Conservation (phyloP, 2,888 invertebrate species). For the Mesorhabditis belari region DNA sequence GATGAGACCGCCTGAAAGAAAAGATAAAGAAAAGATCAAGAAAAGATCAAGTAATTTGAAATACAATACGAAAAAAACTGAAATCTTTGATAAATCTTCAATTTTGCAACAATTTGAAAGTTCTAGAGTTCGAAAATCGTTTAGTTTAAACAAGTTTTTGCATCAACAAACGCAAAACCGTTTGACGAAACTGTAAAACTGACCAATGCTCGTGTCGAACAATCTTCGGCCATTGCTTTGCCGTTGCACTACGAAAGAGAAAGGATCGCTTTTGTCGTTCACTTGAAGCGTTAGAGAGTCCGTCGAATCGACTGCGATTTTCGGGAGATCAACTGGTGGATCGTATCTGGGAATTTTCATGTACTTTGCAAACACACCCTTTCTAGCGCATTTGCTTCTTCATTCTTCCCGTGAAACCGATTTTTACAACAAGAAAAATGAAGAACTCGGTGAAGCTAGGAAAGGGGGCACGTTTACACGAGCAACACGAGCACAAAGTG, state of each 20-base stretch:
- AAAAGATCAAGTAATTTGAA: not conserved
- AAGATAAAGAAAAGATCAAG: not conserved
- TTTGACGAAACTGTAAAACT: no score
- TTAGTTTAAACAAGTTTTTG: not conserved
- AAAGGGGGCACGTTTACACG: no score
- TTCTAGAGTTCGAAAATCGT: not conserved
- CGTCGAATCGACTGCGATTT: constrained; percentile 7
- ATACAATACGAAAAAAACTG: no score
- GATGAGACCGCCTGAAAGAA: constrained; percentile 36
- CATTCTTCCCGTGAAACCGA: not conserved
- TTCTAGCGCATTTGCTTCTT: not conserved
- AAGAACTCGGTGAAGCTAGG: no score
- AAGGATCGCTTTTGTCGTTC: constrained; percentile 13
- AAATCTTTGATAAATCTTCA: no score
- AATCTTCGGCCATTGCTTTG: constrained; percentile 21
- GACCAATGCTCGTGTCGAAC: constrained; percentile 46
- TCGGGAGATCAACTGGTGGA: constrained; percentile 33
- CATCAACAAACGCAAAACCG: constrained; percentile 4
- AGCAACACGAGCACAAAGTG: no score
- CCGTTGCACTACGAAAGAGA: constrained; percentile 35
- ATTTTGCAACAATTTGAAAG: not conserved
- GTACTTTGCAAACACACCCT: not conserved
- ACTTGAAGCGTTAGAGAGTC: constrained; percentile 20
- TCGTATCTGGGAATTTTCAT: constrained; percentile 26
- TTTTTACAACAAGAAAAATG: no score